Conservation (phyloP, 1,140 invertebrate species). For the Xylocopa sonorina region DNA sequence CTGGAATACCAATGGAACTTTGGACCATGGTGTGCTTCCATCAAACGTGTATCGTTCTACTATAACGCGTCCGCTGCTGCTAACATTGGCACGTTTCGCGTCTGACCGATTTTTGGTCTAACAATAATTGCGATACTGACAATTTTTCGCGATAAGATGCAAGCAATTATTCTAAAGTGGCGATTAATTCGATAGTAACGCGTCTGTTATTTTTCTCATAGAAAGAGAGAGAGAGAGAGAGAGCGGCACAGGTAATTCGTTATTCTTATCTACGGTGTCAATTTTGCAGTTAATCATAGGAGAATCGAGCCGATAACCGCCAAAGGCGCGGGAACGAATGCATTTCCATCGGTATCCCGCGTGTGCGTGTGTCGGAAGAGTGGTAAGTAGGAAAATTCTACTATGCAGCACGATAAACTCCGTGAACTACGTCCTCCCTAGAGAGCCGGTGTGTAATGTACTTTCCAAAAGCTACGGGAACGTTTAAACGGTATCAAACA, state of each 20-base stretch:
- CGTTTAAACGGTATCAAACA: slow-evolving; percentile 45
- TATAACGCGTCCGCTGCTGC: no score
- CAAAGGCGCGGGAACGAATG: slow-evolving; percentile 8
- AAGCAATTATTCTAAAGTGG: no score
- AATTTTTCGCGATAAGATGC: no score
- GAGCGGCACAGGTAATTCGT: neutral
- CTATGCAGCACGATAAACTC: slow-evolving; percentile 44
- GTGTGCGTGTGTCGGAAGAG: slow-evolving; percentile 22
- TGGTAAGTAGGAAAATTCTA: slow-evolving; percentile 45
- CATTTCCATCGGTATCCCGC: slow-evolving; percentile 11
- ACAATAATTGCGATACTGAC: no score
- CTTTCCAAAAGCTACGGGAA: slow-evolving; percentile 44
- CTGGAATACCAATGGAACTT: slow-evolving; percentile 18
- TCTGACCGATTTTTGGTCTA: no score
- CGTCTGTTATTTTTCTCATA: neutral
- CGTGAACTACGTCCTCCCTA: slow-evolving; percentile 48
- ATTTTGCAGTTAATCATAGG: slow-evolving; percentile 1
- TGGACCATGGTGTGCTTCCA: no score
- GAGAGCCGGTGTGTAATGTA: slow-evolving; percentile 27
- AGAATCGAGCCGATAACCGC: slow-evolving; percentile 20
- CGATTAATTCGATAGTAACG: no score
- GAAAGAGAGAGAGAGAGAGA: no score
- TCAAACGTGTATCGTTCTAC: no score
- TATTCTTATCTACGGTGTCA: slow-evolving; percentile 8
- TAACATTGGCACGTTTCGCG: no score